Evolutionary conservation across 2,797 vertebrate species (phyloP).

Genomic region (Helicolenus hilgendorfi): DNA sequence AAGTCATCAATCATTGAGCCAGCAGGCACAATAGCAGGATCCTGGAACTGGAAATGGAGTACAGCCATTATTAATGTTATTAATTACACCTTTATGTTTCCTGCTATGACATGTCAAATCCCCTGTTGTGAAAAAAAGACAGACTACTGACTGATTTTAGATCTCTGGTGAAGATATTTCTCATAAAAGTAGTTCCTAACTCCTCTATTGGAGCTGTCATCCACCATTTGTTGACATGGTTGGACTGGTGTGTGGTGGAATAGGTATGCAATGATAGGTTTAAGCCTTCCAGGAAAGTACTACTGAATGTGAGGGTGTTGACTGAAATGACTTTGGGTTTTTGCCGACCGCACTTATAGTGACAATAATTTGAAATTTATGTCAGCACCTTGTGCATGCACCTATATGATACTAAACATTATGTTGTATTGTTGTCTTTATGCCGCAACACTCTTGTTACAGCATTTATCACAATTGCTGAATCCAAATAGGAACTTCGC

Average conservation of each 20-base stretch:
- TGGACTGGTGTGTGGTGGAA: conserved; percentile 13
- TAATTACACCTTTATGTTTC: conserved; percentile 28
- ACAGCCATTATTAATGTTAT: conserved; percentile 20
- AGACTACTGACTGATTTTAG: background rate
- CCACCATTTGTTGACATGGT: conserved; percentile 1
- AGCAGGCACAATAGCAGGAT: background rate
- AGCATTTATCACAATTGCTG: background rate
- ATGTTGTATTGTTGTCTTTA: background rate
- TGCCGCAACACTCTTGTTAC: background rate
- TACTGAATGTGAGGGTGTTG: background rate
- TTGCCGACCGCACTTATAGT: background rate
- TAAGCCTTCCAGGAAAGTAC: conserved; percentile 33
- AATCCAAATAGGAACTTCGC: background rate
- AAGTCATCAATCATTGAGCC: background rate
- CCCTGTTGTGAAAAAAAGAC: conserved; percentile 9
- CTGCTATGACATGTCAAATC: conserved; percentile 19
- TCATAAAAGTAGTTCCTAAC: background rate
- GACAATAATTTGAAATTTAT: background rate
- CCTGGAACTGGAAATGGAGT: conserved; percentile 32
- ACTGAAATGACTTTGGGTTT: background rate
- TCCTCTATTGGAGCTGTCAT: background rate
- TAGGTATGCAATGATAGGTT: conserved; percentile 15
- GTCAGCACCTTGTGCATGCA: background rate
- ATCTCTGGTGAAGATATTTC: background rate
- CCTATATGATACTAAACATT: background rate